Evolutionary conservation across 2,113 vertebrate genomes (phyloP).

Genomic region (Lagopus muta): DNA sequence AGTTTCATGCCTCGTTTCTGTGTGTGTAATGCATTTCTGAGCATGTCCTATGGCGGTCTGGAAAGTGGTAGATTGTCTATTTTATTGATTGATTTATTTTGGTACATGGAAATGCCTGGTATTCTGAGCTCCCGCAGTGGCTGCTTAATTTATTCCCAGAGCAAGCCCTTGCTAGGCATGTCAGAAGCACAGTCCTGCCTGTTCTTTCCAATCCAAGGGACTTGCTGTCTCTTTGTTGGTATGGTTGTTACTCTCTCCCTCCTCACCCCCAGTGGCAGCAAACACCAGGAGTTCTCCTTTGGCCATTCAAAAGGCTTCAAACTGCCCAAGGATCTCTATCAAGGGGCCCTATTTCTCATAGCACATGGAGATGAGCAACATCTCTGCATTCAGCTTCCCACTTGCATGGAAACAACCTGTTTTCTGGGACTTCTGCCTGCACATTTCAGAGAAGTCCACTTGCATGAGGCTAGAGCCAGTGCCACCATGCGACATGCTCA

Average conservation of each 20-base stretch:
- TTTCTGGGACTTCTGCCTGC: not conserved
- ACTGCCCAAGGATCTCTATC: accelerated
- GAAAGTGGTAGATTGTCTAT: not conserved
- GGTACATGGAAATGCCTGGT: not conserved
- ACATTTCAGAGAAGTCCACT: accelerated
- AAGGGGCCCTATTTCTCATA: accelerated
- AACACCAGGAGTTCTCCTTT: not conserved
- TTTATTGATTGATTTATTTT: not conserved
- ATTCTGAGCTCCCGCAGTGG: not conserved
- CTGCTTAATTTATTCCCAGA: not conserved
- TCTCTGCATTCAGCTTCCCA: not conserved
- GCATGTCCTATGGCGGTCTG: not conserved
- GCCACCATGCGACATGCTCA: accelerated
- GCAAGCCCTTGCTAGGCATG: not conserved
- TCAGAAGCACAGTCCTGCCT: not conserved
- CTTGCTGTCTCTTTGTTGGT: not conserved
- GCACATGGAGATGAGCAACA: accelerated
- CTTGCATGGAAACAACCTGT: accelerated
- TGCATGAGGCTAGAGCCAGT: not conserved
- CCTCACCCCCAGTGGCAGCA: not conserved
- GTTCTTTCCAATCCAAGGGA: not conserved
- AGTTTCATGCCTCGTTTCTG: not conserved
- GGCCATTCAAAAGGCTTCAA: not conserved
- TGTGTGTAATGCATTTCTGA: not conserved
- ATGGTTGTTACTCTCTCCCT: accelerated